phyloP scores from a whole-genome alignment of 2,797 vertebrate genomes.

The Antennarius maculatus region DNA sequence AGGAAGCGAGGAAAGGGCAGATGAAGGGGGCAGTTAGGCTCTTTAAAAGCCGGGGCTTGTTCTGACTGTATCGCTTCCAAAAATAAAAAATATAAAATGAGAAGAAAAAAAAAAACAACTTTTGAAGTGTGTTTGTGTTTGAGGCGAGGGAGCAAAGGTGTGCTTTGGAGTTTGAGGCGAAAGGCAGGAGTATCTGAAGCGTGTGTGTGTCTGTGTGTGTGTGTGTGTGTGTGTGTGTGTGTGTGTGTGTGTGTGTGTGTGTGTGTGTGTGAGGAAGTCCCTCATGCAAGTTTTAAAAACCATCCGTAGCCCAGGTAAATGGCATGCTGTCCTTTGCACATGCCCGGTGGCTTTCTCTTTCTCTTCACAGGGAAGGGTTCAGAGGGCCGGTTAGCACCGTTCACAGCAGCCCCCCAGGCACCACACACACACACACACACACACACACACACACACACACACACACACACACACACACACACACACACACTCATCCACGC shows the following conservation, averaged over 20 bases:
- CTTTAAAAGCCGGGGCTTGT: constrained; percentile 66
- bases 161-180: constrained; percentile 76
- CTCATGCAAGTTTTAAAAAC: constrained; percentile 75
- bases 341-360: constrained; percentile 79
- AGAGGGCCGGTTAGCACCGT: constrained; percentile 79
- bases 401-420: constrained; percentile 70
- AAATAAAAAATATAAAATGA: constrained; percentile 59
- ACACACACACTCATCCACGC: constrained; percentile 25
- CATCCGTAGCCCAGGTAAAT: constrained; percentile 81
- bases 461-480: constrained; percentile 31
- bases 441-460: constrained; percentile 27
- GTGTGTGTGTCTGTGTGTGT: constrained; percentile 52
- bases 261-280: constrained; percentile 54
- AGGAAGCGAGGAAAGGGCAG: constrained; percentile 70
- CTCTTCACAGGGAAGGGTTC: constrained; percentile 80
- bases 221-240: constrained; percentile 34
- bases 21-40: constrained; percentile 72
- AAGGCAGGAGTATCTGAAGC: constrained; percentile 63
- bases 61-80: constrained; percentile 71
- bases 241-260: constrained; percentile 49
- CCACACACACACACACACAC: constrained; percentile 33
- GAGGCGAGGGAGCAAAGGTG: constrained; percentile 79
- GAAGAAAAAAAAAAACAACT: constrained; percentile 47
- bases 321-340: constrained; percentile 82
- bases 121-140: constrained; percentile 79